Percentiles rank a stretch among this genome's conserved stretches.
These are phyloP conservation scores for Bombus superbus DNA, from an alignment of 1,140 invertebrate genomes.

Conservation along the genomic window DNA sequence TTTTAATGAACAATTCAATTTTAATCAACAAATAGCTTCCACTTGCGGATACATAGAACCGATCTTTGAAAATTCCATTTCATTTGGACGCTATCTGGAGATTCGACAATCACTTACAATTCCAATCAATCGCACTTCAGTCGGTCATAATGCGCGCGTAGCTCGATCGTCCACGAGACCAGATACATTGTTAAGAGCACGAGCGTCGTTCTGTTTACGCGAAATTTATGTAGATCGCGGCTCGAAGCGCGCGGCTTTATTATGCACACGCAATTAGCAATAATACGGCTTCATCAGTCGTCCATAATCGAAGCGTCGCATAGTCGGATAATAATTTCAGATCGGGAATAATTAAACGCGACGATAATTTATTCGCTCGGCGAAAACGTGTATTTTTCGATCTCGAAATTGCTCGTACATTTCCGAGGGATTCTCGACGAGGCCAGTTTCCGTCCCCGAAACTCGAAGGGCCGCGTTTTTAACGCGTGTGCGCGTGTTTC, in stretches of 20 bases:
- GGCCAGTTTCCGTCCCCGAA: neutral
- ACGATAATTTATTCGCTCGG: neutral
- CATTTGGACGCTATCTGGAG: too few species aligned
- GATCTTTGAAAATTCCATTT: neutral
- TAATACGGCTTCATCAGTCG: conserved; percentile 11
- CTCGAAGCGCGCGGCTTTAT: neutral
- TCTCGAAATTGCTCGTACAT: too few species aligned
- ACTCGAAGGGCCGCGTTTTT: neutral
- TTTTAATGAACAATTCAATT: neutral
- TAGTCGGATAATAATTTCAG: neutral
- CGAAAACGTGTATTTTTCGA: neutral
- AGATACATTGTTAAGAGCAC: conserved; percentile 1
- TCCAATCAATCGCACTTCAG: neutral
- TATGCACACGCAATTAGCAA: conserved; percentile 41
- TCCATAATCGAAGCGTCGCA: neutral
- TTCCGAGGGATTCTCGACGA: too few species aligned
- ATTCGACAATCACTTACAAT: neutral
- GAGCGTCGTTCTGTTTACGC: neutral
- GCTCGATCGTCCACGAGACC: neutral
- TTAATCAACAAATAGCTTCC: neutral
- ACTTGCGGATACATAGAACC: neutral
- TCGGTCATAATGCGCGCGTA: neutral
- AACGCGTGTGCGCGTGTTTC: neutral
- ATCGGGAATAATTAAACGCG: neutral
- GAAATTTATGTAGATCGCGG: neutral